These are phyloP conservation scores for Caenorhabditis doughertyi DNA, from an alignment of 2,888 invertebrate genomes.

Conservation along the genomic window DNA sequence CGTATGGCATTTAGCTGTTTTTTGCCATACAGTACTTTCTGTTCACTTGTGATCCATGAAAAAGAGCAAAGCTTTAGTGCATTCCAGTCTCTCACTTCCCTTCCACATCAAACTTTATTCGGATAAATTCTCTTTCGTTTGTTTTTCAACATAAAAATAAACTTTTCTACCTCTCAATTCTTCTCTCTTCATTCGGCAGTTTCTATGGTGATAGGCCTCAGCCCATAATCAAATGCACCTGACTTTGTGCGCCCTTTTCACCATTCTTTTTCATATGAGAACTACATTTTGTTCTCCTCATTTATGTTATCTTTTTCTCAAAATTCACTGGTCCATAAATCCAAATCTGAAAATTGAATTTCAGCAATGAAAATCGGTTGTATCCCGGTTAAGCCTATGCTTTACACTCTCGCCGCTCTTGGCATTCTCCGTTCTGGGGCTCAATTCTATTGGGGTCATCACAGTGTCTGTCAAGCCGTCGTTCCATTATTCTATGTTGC, in stretches of 20 bases:
- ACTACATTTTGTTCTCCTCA: not conserved
- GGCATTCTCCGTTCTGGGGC: conserved; percentile 31
- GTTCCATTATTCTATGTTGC: conserved; percentile 9
- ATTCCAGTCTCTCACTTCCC: too few species aligned
- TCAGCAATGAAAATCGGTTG: conserved; percentile 39
- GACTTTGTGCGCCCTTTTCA: conserved; percentile 3
- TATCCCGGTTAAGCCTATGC: conserved; percentile 20
- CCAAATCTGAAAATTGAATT: not conserved
- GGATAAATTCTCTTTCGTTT: not conserved
- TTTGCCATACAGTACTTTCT: too few species aligned
- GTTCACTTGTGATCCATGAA: too few species aligned
- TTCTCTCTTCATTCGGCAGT: not conserved
- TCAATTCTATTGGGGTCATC: conserved; percentile 21
- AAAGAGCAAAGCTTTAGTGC: too few species aligned
- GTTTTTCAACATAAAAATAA: not conserved
- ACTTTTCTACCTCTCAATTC: not conserved
- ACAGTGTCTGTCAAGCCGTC: not conserved
- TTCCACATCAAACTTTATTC: too few species aligned
- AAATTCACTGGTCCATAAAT: too few species aligned
- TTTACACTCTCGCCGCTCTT: conserved; percentile 22
- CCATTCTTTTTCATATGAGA: not conserved
- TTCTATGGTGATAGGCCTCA: conserved; percentile 9
- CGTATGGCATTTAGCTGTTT: too few species aligned
- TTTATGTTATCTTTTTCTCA: not conserved
- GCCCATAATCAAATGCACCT: conserved; percentile 10